Evolutionary conservation across 1,140 invertebrate species (phyloP).

Genomic region (Procambarus clarkii): DNA sequence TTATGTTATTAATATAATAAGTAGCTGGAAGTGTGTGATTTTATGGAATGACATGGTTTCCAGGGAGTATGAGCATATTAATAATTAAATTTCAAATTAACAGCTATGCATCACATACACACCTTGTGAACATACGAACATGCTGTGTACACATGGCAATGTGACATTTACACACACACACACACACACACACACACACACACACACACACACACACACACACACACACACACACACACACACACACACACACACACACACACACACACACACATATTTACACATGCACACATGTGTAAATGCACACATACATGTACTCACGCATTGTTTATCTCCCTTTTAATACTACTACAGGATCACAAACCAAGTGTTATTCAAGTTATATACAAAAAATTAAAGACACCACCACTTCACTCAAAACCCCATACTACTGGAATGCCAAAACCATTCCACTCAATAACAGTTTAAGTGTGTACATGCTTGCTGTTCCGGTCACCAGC

Average conservation of each 20-base stretch:
- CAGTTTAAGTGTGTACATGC: conserved; percentile 15
- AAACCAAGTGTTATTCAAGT: background rate
- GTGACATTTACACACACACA: no score
- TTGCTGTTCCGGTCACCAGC: background rate
- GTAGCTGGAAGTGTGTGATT: background rate
- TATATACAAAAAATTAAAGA: background rate
- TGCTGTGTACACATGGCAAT: background rate
- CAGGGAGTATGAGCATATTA: background rate
- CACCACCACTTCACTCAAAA: background rate
- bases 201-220: no score
- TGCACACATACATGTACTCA: no score
- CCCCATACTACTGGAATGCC: background rate
- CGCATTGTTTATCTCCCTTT: no score
- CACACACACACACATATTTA: no score
- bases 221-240: no score
- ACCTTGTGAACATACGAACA: background rate
- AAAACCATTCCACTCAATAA: background rate
- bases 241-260: no score
- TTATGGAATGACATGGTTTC: background rate
- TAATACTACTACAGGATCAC: background rate
- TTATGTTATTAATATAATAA: background rate
- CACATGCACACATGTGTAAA: no score
- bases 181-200: no score
- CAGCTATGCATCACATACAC: background rate
- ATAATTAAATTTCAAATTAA: background rate